Percentiles rank a stretch among this genome's conserved stretches.
phyloP scores from a whole-genome alignment of 1,140 invertebrate genomes.

The Zophobas atratus region DNA sequence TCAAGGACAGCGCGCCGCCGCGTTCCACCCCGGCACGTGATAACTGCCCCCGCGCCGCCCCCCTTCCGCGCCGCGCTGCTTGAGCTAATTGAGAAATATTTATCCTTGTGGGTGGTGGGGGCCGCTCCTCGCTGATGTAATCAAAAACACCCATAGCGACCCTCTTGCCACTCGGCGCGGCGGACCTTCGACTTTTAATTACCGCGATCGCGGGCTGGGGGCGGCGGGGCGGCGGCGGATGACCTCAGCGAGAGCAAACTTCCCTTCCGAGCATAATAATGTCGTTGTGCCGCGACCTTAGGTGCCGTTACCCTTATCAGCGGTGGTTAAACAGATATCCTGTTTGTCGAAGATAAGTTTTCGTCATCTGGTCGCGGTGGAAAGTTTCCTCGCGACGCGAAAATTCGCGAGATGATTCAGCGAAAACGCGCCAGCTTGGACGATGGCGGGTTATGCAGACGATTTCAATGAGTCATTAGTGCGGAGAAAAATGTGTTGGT shows the following conservation, averaged over 20 bases:
- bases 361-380: not conserved
- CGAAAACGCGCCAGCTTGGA: too few species aligned
- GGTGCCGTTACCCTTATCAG: conserved; percentile 43
- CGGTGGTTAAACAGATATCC: conserved; percentile 47
- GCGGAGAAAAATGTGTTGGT: too few species aligned
- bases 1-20: not conserved
- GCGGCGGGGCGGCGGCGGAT: not conserved
- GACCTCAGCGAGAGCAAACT: conserved; percentile 11
- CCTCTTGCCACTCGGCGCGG: conserved; percentile 26
- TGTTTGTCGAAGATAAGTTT: conserved; percentile 38
- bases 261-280: not conserved
- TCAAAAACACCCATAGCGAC: conserved; percentile 50
- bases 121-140: conserved; percentile 52
- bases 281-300: not conserved
- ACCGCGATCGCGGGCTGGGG: too few species aligned
- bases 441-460: too few species aligned
- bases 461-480: too few species aligned
- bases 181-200: conserved; percentile 19
- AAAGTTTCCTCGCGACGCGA: not conserved
- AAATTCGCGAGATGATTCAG: not conserved
- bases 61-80: not conserved
- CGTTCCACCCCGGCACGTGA: not conserved
- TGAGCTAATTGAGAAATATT: conserved; percentile 52
- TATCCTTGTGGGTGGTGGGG: conserved; percentile 50
- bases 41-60: too few species aligned